Evolutionary conservation across 2,888 invertebrate genomes (phyloP), one percentile per base, ranked within the genome.

Genomic region (Drosophila ustulata): DNA sequence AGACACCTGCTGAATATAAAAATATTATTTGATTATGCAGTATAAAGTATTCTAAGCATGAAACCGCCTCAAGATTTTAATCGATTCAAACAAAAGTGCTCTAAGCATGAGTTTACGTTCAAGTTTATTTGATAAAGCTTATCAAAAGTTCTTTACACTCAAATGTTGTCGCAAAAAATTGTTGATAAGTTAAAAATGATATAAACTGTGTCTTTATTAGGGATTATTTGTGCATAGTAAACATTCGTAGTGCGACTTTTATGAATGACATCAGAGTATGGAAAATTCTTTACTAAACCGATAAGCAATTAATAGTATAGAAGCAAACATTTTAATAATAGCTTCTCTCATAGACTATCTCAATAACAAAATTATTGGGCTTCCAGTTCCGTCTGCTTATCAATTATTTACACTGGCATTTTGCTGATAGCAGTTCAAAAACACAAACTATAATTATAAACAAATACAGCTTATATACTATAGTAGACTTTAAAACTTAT

Each of bases 281-380:
- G 5, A 41, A 7, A 41, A n/a, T 37, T 7, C 6, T 13, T 41
- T 5, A 18, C 2, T 41, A n/a, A 4, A 23, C 18, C 30, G 8
- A 46, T 5, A 37, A 46, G 3, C 7, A n/a, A 8, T 39, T 5
- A 28, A 18, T 18, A 18, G 18, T 18, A 18, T 18, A 18, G 18
- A 18, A 18, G 28, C 1, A 23, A 39, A 11, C 1, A 3, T 13
- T 34, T 45, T 46, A 13, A 9, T 26, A 26, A 46, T 26, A 57
- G 30, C 30, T 18, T 0, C 4, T n/a, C 8, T n/a, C 13, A 30
- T 9, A 11, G 41, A 43, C 52, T 43, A 13, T n/a, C 34, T 34
- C 43, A 61, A 46, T 37, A 45, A 18, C 28, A 6, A 61, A 34
- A 6, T 26, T 61, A 32, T 61, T 61, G 18, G 18, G 26, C 26